These are phyloP conservation scores for Liopterus haemorrhoidalis DNA, from an alignment of 2,888 invertebrate genomes.

Conservation along the genomic window DNA sequence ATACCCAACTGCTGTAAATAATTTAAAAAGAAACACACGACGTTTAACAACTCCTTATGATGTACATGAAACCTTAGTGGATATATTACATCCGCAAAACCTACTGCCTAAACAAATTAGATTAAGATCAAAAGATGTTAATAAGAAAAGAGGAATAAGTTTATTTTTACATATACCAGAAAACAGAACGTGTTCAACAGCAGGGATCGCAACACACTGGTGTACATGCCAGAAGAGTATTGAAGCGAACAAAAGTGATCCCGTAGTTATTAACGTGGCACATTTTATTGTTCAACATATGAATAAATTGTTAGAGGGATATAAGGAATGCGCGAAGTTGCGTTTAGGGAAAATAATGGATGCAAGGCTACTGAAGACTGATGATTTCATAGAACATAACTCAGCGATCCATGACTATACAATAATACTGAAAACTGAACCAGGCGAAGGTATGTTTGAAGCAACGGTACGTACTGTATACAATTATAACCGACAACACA, in stretches of 20 bases:
- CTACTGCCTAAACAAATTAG: slow-evolving; percentile 41
- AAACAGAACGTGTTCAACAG: slow-evolving; percentile 68
- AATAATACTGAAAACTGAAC: slow-evolving; percentile 57
- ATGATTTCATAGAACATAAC: slow-evolving; percentile 40
- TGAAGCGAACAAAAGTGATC: slow-evolving; percentile 51
- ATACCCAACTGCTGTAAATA: slow-evolving; percentile 57
- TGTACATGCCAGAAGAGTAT: slow-evolving; percentile 75
- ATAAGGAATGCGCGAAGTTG: slow-evolving; percentile 62
- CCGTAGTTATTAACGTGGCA: slow-evolving; percentile 54
- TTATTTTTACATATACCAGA: slow-evolving; percentile 68
- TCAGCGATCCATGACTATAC: slow-evolving; percentile 56
- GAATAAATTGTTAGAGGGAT: slow-evolving; percentile 56
- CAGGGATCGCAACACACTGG: slow-evolving; percentile 77
- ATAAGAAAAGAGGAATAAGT: slow-evolving; percentile 59
- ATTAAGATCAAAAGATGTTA: slow-evolving; percentile 21
- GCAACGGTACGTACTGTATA: slow-evolving; percentile 58
- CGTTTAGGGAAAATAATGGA: slow-evolving; percentile 57
- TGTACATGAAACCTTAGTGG: slow-evolving; percentile 69
- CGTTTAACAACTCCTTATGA: slow-evolving; percentile 82
- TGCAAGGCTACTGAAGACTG: slow-evolving; percentile 57
- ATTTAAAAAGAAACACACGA: slow-evolving; percentile 59
- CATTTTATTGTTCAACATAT: slow-evolving; percentile 57
- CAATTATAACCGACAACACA: slow-evolving; percentile 38
- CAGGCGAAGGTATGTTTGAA: slow-evolving; percentile 72
- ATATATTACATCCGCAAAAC: slow-evolving; percentile 55